phyloP scores from a whole-genome alignment of 2,797 vertebrate species.

The Taeniopygia guttata region DNA sequence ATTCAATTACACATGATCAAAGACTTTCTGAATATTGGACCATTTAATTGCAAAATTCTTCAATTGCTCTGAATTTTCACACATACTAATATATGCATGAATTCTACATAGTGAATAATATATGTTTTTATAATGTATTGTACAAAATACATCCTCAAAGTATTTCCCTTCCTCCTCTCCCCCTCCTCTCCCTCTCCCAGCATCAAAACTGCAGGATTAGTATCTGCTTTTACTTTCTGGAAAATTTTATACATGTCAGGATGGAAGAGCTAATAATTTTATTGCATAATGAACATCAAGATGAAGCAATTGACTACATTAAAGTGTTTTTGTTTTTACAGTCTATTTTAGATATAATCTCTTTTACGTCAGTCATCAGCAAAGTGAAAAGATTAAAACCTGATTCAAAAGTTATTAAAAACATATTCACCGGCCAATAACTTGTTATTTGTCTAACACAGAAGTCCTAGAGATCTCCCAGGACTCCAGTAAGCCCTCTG shows the following conservation, averaged over 20 bases:
- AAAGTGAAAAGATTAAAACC: not conserved
- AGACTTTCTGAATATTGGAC: not conserved
- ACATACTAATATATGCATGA: not conserved
- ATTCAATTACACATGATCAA: not conserved
- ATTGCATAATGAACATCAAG: not conserved
- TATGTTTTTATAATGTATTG: not conserved
- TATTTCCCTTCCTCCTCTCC: not conserved
- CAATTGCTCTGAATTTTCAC: not conserved
- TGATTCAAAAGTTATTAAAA: not conserved
- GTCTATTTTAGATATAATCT: not conserved
- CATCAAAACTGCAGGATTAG: not conserved
- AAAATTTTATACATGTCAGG: not conserved
- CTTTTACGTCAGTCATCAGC: not conserved
- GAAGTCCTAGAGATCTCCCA: not conserved
- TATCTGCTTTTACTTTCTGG: not conserved
- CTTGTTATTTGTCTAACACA: not conserved
- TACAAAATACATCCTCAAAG: not conserved
- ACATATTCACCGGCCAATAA: not conserved
- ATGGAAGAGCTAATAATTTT: not conserved
- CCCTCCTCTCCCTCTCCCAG: rapidly evolving
- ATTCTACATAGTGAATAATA: not conserved
- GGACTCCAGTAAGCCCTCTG: not conserved
- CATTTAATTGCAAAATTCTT: not conserved
- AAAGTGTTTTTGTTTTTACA: not conserved
- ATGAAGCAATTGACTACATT: not conserved